phyloP scores from a whole-genome alignment of 2,113 vertebrate species.

The Mirza zaza region DNA sequence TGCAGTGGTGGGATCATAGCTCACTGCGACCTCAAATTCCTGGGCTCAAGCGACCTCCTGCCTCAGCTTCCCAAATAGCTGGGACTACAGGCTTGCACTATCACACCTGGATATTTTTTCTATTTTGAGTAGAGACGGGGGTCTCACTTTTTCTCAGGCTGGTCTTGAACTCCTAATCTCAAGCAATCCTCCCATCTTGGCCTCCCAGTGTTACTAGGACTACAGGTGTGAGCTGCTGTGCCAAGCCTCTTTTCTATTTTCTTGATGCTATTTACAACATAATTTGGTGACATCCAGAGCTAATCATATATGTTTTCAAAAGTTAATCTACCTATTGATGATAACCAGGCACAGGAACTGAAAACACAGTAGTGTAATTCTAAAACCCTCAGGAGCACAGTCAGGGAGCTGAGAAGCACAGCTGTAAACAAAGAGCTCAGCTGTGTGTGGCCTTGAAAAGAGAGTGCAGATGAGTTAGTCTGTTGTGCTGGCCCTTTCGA shows the following conservation, averaged over 20 bases:
- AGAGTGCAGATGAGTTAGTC: background rate
- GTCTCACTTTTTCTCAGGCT: too few species aligned
- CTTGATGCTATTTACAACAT: background rate
- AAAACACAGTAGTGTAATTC: background rate
- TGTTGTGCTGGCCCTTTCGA: background rate
- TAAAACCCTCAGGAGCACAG: background rate
- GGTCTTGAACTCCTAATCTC: too few species aligned
- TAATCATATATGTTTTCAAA: constrained; percentile 6
- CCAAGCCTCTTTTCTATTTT: background rate
- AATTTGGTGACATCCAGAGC: background rate
- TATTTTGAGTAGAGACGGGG: too few species aligned
- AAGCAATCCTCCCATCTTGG: too few species aligned
- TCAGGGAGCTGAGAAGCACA: background rate
- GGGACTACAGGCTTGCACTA: too few species aligned
- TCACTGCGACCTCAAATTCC: too few species aligned
- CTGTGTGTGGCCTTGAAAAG: background rate
- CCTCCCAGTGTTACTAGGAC: too few species aligned
- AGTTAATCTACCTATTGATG: background rate
- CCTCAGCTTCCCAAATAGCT: too few species aligned
- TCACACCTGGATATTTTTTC: too few species aligned
- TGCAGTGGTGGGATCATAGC: too few species aligned
- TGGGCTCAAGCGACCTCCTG: too few species aligned
- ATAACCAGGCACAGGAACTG: background rate
- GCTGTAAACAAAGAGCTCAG: background rate
- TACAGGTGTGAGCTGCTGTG: too few species aligned